Percentiles rank a stretch among this genome's conserved stretches.
These are phyloP conservation scores for Aplodontia rufa DNA, from an alignment of 2,113 vertebrate genomes.

Conservation along the genomic window DNA sequence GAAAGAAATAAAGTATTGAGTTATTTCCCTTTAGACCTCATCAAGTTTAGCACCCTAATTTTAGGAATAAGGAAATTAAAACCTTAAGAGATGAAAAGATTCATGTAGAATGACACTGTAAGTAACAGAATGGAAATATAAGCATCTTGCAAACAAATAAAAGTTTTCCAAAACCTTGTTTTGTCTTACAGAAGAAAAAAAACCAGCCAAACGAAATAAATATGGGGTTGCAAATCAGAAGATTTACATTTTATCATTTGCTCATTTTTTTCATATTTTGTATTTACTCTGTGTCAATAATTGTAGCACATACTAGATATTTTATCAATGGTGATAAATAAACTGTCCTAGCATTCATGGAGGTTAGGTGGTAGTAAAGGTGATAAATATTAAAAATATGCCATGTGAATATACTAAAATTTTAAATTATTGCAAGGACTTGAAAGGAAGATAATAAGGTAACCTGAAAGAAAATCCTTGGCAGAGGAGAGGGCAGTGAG, in stretches of 20 bases:
- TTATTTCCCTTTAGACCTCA: not conserved
- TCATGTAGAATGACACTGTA: not conserved
- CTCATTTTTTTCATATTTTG: not conserved
- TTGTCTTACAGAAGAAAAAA: not conserved
- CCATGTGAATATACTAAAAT: not conserved
- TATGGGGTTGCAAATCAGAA: not conserved
- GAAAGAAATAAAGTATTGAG: not conserved
- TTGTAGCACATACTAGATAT: not conserved
- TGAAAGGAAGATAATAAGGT: not conserved
- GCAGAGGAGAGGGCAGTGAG: fast-evolving
- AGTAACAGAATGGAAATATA: not conserved
- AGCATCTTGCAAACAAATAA: not conserved
- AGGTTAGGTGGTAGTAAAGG: too few species aligned
- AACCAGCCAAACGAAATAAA: not conserved
- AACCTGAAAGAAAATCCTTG: not conserved
- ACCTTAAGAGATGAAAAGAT: not conserved
- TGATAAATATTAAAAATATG: not conserved
- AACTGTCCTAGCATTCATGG: fast-evolving
- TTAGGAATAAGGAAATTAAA: not conserved
- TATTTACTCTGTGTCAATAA: not conserved
- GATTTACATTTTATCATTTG: not conserved
- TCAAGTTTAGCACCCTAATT: not conserved
- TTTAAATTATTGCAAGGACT: not conserved
- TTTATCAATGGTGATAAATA: not conserved
- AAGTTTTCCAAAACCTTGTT: not conserved